Conservation (phyloP, 2,113 vertebrate species). For the Pluvialis apricaria region DNA sequence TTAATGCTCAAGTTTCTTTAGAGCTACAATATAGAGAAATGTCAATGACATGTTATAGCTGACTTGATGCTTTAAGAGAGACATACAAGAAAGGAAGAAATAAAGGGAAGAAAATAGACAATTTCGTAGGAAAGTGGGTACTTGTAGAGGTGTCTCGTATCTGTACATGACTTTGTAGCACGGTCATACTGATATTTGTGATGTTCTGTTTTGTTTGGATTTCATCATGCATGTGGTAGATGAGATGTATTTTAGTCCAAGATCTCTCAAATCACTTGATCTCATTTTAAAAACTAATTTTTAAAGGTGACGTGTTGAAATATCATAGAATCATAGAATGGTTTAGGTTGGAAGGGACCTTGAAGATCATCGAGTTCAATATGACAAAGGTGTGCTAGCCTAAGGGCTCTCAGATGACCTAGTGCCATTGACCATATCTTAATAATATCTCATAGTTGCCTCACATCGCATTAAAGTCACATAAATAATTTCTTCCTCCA, state of each 20-base stretch:
- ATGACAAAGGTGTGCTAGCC: neutral
- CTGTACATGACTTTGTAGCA: neutral
- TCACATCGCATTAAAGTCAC: neutral
- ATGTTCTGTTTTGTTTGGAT: neutral
- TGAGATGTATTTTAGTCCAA: neutral
- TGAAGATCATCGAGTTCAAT: too few species aligned
- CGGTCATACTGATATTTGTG: neutral
- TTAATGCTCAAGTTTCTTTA: neutral
- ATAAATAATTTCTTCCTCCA: neutral
- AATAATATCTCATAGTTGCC: neutral
- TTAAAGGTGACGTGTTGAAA: neutral
- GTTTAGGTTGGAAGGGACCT: too few species aligned
- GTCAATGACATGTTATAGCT: neutral
- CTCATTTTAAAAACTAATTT: neutral
- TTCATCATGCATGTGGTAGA: neutral
- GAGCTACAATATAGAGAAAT: neutral
- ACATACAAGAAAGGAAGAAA: neutral
- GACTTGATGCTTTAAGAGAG: neutral
- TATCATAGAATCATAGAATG: too few species aligned
- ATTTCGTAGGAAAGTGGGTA: neutral
- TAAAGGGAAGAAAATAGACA: neutral
- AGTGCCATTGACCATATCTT: neutral
- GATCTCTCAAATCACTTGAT: neutral
- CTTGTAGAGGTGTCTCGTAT: neutral
- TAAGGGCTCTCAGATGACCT: neutral